Evolutionary conservation across 2,113 vertebrate genomes (phyloP), one percentile per base, ranked within the genome.

Genomic region (Cyphomyrus discorhynchus): DNA sequence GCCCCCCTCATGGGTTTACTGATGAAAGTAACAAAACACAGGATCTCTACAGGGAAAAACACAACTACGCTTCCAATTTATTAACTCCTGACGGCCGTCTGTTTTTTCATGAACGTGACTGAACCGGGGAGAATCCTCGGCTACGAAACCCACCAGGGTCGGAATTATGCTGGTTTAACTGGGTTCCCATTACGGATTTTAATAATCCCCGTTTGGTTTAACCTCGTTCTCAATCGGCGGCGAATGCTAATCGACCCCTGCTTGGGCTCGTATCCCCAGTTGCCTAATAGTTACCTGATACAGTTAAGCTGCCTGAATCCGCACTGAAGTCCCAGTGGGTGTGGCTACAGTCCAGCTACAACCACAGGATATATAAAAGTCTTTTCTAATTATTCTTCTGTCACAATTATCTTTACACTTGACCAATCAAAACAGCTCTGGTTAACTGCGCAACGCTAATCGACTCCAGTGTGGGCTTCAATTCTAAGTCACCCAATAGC

Each of bases 1-100:
- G 7, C 46, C 83, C 83, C 82, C 85, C 85, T 53, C 49, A 87
- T 53, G 45, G 50, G 27, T 87, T 53, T 19, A 52, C n/a, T 53
- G 85, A 87, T 39, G 50, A 53, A 87, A 87, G n/a, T 53, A 53
- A 87, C 85, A 87, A 53, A 52, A 53, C 50, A 87, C 50, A 50
- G 47, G 47, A 46, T 47, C 82, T 84, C 39, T 24, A 84, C 21
- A 46, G 82, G 21, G 82, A 47, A 47, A 47, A 84, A 47, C 17
- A 46, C 3, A 84, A 84, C 82, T 21, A 47, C 35, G 77, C 35
- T 39, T 35, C 35, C 77, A 45, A 84, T 47, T 84, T 47, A 84
- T 47, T 84, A 80, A 17, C 74, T 84, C 45, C 82, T 47, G 82
- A 45, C 9, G 9, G 82, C 24, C 42, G 46, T 9, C 82, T 84